Percentiles rank a stretch among this genome's conserved stretches.
Conservation (phyloP, 2,797 vertebrate genomes). For the Danio albolineatus region DNA sequence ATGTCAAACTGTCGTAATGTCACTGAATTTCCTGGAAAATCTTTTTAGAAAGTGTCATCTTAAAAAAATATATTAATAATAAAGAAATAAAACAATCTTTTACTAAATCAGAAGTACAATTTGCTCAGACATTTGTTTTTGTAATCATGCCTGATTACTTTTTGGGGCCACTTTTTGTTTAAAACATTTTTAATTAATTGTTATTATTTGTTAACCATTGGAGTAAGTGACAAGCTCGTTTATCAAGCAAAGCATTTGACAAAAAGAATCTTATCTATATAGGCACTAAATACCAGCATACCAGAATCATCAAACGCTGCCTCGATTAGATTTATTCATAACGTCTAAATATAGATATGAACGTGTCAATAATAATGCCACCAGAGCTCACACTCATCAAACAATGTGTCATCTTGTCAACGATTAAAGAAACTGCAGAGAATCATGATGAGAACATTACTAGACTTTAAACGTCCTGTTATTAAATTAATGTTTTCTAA, state of each 20-base stretch:
- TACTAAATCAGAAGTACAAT: neutral
- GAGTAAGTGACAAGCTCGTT: neutral
- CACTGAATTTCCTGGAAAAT: no score
- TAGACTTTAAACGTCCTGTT: neutral
- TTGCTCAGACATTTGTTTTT: neutral
- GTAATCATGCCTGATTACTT: neutral
- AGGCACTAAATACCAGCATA: neutral
- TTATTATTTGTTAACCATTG: no score
- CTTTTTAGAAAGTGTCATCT: no score
- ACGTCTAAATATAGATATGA: constrained; percentile 2
- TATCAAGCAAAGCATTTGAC: no score
- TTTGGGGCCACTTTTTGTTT: neutral
- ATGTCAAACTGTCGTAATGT: no score
- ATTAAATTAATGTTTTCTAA: neutral
- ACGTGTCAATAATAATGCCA: neutral
- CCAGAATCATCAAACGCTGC: constrained; percentile 1
- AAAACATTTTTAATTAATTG: no score
- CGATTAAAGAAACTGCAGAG: neutral
- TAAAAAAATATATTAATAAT: no score
- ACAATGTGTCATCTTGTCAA: neutral
- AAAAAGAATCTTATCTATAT: no score
- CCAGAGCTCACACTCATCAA: neutral
- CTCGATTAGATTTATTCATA: neutral
- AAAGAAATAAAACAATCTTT: no score
- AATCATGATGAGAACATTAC: neutral